These are phyloP conservation scores for Gandaritis pyraliata DNA, from an alignment of 2,888 invertebrate species.

Conservation along the genomic window DNA sequence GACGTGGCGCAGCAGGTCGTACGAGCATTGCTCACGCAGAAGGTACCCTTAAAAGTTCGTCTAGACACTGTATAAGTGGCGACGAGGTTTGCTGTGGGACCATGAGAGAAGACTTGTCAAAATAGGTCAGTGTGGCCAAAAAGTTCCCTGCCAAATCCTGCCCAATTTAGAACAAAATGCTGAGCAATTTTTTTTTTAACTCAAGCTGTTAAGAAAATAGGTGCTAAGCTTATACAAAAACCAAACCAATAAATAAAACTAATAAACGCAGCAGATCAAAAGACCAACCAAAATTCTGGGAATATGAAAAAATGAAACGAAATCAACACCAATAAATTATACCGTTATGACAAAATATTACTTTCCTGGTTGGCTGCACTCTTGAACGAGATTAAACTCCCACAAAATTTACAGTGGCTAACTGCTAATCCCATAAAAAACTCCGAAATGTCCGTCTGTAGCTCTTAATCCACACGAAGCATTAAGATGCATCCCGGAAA, in stretches of 20 bases:
- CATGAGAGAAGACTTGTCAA: not conserved
- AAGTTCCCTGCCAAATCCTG: too few species aligned
- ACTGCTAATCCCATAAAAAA: slow-evolving; percentile 53
- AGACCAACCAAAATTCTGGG: slow-evolving; percentile 4
- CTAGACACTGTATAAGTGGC: not conserved
- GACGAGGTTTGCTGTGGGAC: slow-evolving; percentile 1
- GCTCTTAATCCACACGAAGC: slow-evolving; percentile 69
- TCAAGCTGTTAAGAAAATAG: not conserved
- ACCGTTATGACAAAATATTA: slow-evolving; percentile 38
- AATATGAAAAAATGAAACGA: slow-evolving; percentile 8
- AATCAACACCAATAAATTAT: slow-evolving; percentile 29
- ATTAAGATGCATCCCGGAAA: slow-evolving; percentile 81
- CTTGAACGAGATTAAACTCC: slow-evolving; percentile 42
- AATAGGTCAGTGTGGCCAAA: not conserved
- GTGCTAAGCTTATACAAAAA: slow-evolving; percentile 15
- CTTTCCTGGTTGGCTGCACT: slow-evolving; percentile 31
- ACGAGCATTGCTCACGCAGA: slow-evolving; percentile 92
- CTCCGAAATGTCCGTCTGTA: slow-evolving; percentile 52
- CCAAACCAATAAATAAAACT: slow-evolving; percentile 20
- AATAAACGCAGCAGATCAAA: slow-evolving; percentile 27
- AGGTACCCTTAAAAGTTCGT: slow-evolving; percentile 79
- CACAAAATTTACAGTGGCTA: slow-evolving; percentile 43
- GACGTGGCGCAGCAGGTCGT: slow-evolving; percentile 94
- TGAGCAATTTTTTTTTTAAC: not conserved
- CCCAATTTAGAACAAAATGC: too few species aligned